A percentile compares a stretch with the other conserved stretches of the same genome.
These are phyloP conservation scores for Ophioninae sp. DNA, from an alignment of 2,888 invertebrate genomes.

Conservation along the genomic window DNA sequence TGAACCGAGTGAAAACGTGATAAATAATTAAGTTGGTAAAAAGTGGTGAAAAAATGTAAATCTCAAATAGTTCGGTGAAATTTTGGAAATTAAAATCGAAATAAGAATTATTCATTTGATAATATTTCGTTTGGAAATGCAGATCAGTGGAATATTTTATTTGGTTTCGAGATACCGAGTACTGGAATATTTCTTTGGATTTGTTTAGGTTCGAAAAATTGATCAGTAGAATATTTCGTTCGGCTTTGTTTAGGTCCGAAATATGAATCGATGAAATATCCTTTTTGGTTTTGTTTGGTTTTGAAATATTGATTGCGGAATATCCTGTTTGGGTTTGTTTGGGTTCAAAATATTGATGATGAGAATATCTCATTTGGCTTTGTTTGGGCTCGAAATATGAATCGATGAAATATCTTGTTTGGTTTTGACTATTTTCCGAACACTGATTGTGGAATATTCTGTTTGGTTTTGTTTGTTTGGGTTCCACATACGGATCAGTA, in stretches of 20 bases:
- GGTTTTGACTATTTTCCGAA: not conserved
- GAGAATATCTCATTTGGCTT: not conserved
- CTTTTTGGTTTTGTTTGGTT: conserved; percentile 1
- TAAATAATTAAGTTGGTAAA: not conserved
- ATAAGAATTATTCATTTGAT: not conserved
- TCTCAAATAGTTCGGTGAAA: not conserved
- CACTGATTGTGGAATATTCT: conserved; percentile 1
- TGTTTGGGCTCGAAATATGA: not conserved
- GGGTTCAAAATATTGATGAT: not conserved
- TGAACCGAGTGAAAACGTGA: not conserved
- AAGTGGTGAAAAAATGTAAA: not conserved
- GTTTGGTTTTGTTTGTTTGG: conserved; percentile 1
- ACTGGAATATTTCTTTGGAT: not conserved
- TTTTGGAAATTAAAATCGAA: not conserved
- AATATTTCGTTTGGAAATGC: not conserved
- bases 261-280: not conserved
- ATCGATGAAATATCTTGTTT: conserved; percentile 13
- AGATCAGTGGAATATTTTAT: conserved; percentile 7
- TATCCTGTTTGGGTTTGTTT: not conserved
- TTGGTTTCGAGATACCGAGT: not conserved
- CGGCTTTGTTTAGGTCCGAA: not conserved
- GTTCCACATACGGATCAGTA: not conserved
- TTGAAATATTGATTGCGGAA: too few species aligned
- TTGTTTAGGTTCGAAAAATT: conserved; percentile 15
- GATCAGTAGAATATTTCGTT: too few species aligned